phyloP scores from a whole-genome alignment of 1,140 invertebrate genomes.

The Plutomurus gul region DNA sequence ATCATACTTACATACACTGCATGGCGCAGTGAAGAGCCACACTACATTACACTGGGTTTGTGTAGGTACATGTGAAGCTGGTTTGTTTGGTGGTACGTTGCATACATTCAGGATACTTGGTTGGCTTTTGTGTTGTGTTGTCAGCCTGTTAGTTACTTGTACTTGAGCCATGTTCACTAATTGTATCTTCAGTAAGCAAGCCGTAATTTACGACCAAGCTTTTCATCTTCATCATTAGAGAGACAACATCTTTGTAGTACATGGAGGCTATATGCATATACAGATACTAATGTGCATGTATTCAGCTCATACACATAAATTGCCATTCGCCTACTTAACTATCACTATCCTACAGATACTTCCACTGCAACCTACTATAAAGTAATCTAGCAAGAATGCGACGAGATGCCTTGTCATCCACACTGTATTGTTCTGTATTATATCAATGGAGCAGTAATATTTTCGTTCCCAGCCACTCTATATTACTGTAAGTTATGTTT shows the following conservation, averaged over 20 bases:
- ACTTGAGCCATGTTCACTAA: neutral
- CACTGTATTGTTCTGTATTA: too few relatives aligned
- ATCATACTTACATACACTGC: too few relatives aligned
- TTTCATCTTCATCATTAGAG: constrained; percentile 29
- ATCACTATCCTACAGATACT: neutral
- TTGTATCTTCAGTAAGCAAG: constrained; percentile 8
- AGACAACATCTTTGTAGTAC: constrained; percentile 12
- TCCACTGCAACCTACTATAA: neutral
- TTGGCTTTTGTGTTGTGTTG: neutral
- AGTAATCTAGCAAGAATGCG: neutral
- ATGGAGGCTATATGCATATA: neutral
- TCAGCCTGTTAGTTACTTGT: neutral
- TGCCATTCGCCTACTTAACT: neutral
- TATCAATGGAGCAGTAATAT: too few relatives aligned
- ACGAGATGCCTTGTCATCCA: too few relatives aligned
- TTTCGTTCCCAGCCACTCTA: too few relatives aligned
- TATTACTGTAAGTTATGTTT: too few relatives aligned
- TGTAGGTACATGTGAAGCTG: too few relatives aligned
- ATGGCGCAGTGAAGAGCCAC: too few relatives aligned
- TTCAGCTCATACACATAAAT: neutral
- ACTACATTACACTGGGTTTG: too few relatives aligned
- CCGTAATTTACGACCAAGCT: constrained; percentile 20
- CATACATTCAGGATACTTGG: neutral
- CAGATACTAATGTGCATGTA: too few relatives aligned
- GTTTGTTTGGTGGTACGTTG: neutral